A percentile compares a stretch with the other conserved stretches of the same genome.
phyloP scores from a whole-genome alignment of 1,140 invertebrate genomes.

The Mactra quadrangularis region DNA sequence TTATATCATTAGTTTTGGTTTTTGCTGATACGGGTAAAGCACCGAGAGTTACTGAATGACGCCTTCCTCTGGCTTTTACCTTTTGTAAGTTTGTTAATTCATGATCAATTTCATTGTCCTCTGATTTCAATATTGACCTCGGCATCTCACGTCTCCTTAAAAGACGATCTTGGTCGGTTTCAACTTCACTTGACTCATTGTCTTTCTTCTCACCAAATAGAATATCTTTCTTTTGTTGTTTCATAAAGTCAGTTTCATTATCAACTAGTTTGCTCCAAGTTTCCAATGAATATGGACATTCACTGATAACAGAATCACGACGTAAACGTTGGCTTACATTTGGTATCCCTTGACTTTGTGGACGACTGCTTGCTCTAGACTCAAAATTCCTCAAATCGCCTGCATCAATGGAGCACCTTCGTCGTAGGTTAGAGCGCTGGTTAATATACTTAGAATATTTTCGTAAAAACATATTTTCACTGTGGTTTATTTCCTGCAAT shows the following conservation, averaged over 20 bases:
- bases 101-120: background rate
- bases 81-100: constrained; percentile 7
- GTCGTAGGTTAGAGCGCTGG: background rate
- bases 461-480: constrained; percentile 23
- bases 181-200: background rate
- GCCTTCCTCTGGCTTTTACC: background rate
- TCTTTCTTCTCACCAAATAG: constrained; percentile 8
- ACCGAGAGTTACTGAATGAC: constrained; percentile 10
- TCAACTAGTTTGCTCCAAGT: constrained; percentile 33
- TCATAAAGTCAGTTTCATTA: constrained; percentile 11
- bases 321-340: background rate
- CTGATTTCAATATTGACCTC: background rate
- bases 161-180: background rate
- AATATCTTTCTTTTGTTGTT: constrained; percentile 37
- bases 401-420: constrained; percentile 13
- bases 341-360: background rate
- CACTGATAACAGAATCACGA: constrained; percentile 1
- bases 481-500: constrained; percentile 26
- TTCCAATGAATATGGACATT: constrained; percentile 42
- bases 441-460: constrained; percentile 43
- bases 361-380: background rate
- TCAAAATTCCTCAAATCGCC: background rate
- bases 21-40: background rate
- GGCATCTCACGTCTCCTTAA: constrained; percentile 7
- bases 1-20: background rate